A percentile compares a stretch with the other conserved stretches of the same genome.
These are phyloP conservation scores for Tipula unca DNA, from an alignment of 2,888 invertebrate species.

Conservation along the genomic window DNA sequence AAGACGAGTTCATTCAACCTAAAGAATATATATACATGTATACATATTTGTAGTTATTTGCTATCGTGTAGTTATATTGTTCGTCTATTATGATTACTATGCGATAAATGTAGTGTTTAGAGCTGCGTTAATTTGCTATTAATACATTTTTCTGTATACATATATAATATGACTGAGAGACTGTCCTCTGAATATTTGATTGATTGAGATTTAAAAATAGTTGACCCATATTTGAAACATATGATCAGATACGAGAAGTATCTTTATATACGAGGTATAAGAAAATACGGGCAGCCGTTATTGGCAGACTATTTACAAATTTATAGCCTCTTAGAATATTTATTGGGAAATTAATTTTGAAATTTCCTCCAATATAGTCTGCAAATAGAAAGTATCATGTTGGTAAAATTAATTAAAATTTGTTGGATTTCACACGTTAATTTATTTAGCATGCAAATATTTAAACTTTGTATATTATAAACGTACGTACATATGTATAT, in stretches of 20 bases:
- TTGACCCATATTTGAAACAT: background rate
- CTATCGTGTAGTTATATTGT: background rate
- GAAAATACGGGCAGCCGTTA: no score
- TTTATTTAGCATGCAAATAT: conserved; percentile 8
- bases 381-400: background rate
- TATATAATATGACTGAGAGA: background rate
- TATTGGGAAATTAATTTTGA: background rate
- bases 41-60: background rate
- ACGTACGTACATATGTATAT: no score
- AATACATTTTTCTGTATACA: background rate
- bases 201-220: background rate
- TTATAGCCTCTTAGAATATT: no score
- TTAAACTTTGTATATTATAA: no score
- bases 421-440: background rate
- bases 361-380: background rate
- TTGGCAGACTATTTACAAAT: no score
- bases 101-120: background rate
- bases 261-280: no score
- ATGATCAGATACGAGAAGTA: no score
- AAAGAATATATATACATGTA: background rate
- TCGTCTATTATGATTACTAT: background rate
- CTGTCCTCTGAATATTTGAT: background rate
- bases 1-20: background rate
- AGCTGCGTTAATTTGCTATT: background rate
- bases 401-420: background rate